phyloP scores from a whole-genome alignment of 2,113 vertebrate species.

The Bubalus kerabau region DNA sequence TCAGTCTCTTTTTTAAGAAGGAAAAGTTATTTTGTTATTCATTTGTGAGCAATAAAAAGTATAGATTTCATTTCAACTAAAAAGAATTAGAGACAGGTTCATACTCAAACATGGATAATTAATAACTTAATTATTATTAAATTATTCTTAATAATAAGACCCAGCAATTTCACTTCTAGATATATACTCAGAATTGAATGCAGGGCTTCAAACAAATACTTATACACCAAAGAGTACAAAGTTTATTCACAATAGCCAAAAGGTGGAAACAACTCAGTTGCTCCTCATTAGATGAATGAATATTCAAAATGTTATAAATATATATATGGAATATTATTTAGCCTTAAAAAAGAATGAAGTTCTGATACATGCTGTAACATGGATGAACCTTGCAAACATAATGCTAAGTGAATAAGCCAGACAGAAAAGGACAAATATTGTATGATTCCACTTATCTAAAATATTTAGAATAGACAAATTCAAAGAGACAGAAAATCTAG shows the following conservation, averaged over 20 bases:
- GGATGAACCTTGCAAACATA: background rate
- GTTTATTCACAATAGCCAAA: background rate
- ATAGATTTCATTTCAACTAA: background rate
- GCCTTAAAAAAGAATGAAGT: background rate
- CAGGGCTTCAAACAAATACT: background rate
- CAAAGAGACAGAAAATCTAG: background rate
- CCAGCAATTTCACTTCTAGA: background rate
- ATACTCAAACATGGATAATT: background rate
- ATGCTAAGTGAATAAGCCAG: background rate
- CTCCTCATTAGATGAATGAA: background rate
- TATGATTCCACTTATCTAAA: background rate
- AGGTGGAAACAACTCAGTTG: background rate
- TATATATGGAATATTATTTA: background rate
- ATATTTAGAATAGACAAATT: background rate
- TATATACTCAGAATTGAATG: background rate
- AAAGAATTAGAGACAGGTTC: background rate
- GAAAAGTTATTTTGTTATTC: background rate
- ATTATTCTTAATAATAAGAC: background rate
- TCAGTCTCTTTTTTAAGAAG: background rate
- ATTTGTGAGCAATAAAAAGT: background rate
- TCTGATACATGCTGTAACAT: background rate
- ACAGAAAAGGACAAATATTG: background rate
- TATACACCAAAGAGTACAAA: background rate
- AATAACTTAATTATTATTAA: background rate
- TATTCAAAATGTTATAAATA: background rate